Evolutionary conservation across 2,797 vertebrate genomes (phyloP), one percentile per base, ranked within the genome.

Genomic region (Micrastur ruficollis): DNA sequence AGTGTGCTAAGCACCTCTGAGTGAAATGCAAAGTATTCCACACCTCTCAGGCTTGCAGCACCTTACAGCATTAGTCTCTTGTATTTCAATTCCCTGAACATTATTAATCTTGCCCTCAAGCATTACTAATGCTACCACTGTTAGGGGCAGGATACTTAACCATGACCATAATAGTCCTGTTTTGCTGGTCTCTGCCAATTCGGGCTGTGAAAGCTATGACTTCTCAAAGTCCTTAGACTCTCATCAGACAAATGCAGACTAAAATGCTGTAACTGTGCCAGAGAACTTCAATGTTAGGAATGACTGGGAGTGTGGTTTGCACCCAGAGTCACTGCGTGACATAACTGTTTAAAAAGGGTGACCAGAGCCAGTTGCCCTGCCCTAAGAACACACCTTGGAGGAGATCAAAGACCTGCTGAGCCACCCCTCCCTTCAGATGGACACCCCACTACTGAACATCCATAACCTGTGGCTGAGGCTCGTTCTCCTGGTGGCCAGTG

Each of bases 301-400:
- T 32, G 58, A n/a, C 19, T 68, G 49, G 16, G 18, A 22, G 20
- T 16, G 26, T 32, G 61, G 20, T 67, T 21, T 83, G 52, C 21
- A 15, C 29, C 19, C 11, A 3, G 29, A 61, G 4, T 10, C 25
- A 40, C 15, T 32, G 32, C 0, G 0, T 44, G 27, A 26, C 18
- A 19, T 53, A 32, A 14, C 7, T 31, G 26, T 44, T 42, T 12
- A 71, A 72, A 75, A 72, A 42, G 4, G 19, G 25, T 53, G 9
- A 66, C 10, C 8, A 42, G 8, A 79, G 9, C 8, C 42, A 18
- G 6, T 16, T 75, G 9, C 44, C 21, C 50, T 47, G 4, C 21
- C 79, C 31, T 42, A 49, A 53, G 73, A 70, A 34, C 40, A n/a
- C 5, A 26, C 4, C 34, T 13, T 49, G 56, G 68, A 58, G 7